These are phyloP conservation scores for Amphilophus citrinellus DNA, from an alignment of 2,113 vertebrate species.

Conservation along the genomic window DNA sequence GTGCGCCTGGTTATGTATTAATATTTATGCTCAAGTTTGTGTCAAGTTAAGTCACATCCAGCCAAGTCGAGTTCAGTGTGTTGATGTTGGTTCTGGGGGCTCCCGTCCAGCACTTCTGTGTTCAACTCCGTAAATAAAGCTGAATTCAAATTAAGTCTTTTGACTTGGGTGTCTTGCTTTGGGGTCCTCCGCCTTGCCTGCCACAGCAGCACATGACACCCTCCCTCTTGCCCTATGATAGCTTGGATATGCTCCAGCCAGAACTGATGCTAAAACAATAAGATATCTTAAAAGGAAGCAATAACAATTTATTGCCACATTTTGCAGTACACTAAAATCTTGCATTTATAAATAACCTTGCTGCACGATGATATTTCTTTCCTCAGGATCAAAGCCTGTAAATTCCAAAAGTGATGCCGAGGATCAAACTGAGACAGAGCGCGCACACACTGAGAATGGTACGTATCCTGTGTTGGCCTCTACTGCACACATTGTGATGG, in stretches of 20 bases:
- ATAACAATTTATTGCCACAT: neutral
- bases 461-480: neutral
- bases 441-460: neutral
- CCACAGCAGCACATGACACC: neutral
- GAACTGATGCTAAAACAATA: neutral
- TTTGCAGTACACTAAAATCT: fast-evolving
- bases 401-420: neutral
- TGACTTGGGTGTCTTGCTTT: too few relatives aligned
- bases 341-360: fast-evolving
- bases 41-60: too few relatives aligned
- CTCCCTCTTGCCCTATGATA: neutral
- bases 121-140: too few relatives aligned
- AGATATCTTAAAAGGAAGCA: neutral
- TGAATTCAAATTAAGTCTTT: too few relatives aligned
- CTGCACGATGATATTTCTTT: neutral
- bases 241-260: neutral
- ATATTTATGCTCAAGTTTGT: too few relatives aligned
- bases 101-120: too few relatives aligned
- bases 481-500: too few relatives aligned
- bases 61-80: too few relatives aligned
- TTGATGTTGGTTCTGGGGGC: too few relatives aligned
- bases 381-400: neutral
- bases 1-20: too few relatives aligned
- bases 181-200: too few relatives aligned
- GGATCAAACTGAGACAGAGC: neutral